Evolutionary conservation across 2,113 vertebrate genomes (phyloP), one percentile per base, ranked within the genome.

Genomic region (Tenrec ecaudatus): DNA sequence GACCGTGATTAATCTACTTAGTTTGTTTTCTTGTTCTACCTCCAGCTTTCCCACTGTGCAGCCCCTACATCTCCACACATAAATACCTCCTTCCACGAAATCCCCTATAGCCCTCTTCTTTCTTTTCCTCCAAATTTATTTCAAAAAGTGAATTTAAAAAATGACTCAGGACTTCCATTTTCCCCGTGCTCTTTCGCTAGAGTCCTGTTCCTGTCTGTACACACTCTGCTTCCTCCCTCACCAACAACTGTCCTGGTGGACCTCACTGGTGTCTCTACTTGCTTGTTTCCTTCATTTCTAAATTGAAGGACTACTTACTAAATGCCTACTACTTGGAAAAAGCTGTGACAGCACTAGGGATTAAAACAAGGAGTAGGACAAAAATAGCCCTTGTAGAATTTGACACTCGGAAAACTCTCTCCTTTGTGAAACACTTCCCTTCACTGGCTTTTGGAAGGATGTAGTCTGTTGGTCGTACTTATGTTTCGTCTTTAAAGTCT

Each of bases 241-340:
- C 3, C 38, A 62, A 1, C 4, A 16, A 36, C 60, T 40, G 47
- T 53, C 47, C 23, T 75, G 12, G n/a, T 20, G 62, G 71, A 91
- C 64, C 22, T 83, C 22, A 27, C 40, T 78, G 57, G 33, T 38
- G 27, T 33, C 47, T 23, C 43, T 86, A 4, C n/a, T 89, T 91
- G 14, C 27, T 68, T 82, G 33, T 68, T 95, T 86, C 38, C 85
- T 86, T 83, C 82, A 27, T 92, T 88, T 76, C 69, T 43, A 64
- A 27, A 53, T 25, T 76, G 57, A 82, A 68, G 69, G 62, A 62
- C 76, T 40, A 77, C 87, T 40, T 66, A 82, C 81, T 33, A 38
- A 90, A 64, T 40, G 38, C 9, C 62, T 92, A 8, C 38, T 92
- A 25, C 6, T 79, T 84, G 58, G 58, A 22, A 89, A 86, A 25